Percentiles rank a stretch among this genome's conserved stretches.
Evolutionary conservation across 2,113 vertebrate genomes (phyloP).

Genomic region (Oryzias melastigma): DNA sequence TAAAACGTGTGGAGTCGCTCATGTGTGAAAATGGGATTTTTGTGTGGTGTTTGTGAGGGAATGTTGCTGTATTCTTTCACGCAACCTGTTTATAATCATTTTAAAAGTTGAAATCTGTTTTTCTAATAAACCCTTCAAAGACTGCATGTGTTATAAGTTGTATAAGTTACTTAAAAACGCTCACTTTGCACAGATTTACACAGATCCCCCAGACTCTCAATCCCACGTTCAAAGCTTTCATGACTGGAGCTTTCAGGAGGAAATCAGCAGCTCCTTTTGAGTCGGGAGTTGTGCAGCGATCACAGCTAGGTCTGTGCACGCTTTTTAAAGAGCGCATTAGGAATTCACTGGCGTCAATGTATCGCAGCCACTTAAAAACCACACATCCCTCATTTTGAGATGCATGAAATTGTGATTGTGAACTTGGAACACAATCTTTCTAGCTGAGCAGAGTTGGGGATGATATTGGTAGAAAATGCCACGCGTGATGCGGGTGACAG

Average conservation of each 20-base stretch:
- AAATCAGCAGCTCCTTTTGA: not conserved
- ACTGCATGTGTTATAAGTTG: slow-evolving; percentile 40
- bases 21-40: slow-evolving; percentile 47
- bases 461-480: slow-evolving; percentile 74
- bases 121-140: slow-evolving; percentile 70
- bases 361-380: slow-evolving; percentile 56
- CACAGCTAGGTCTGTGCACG: slow-evolving; percentile 34
- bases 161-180: slow-evolving; percentile 54
- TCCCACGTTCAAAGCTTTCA: too few relatives aligned
- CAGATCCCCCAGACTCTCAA: slow-evolving; percentile 28
- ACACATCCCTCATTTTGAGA: slow-evolving; percentile 71
- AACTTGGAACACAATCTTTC: slow-evolving; percentile 76
- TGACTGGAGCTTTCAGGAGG: too few relatives aligned
- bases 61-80: slow-evolving; percentile 35
- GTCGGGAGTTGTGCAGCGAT: slow-evolving; percentile 24
- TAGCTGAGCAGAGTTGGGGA: slow-evolving; percentile 65
- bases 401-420: slow-evolving; percentile 79
- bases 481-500: slow-evolving; percentile 79
- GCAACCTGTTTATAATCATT: slow-evolving; percentile 51
- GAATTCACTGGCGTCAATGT: slow-evolving; percentile 67
- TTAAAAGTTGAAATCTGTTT: slow-evolving; percentile 59
- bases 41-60: slow-evolving; percentile 30
- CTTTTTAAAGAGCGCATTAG: slow-evolving; percentile 52
- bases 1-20: slow-evolving; percentile 50
- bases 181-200: slow-evolving; percentile 33